Evolutionary conservation across 2,888 invertebrate genomes (phyloP), one percentile per base, ranked within the genome.

Genomic region (Lochmaea crataegi): DNA sequence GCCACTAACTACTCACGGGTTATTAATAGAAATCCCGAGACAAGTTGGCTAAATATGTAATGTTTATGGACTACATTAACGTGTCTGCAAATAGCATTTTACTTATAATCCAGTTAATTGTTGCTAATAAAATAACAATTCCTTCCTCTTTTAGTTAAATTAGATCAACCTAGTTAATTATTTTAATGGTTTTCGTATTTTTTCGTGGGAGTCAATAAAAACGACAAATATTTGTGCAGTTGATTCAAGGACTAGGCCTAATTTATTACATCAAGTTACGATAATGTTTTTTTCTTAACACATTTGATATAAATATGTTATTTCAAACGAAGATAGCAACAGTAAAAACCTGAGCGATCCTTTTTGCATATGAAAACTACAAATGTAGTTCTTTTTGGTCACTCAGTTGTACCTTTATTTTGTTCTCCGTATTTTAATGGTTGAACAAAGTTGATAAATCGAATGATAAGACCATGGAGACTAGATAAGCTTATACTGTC

Each of bases 101-200:
- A n/a, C 42, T 57, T 42, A 22, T 56, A 16, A 45, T n/a, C 32
- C 16, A 22, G 38, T 14, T 14, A 56, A 56, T 66, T 66, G 7
- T 18, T 66, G 4, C 56, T 42, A 58, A 57, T 41, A 26, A 67
- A 42, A 63, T 16, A 42, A 16, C 3, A 42, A 7, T 32, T 32
- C 32, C 7, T 42, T 42, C 38, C 41, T 16, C 42, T 18, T 18
- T 12, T 42, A 18, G 16, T 57, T 42, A 57, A 67, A 67, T 58
- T 67, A 58, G 22, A 45, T 11, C 58, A 51, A n/a, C 22, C 22
- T 10, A 58, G 14, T 67, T 67, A 45, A 45, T 58, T 58, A 32
- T 26, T n/a, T 57, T 67, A 58, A 67, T 67, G 58, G 67, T 22
- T 42, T 26, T 67, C 16, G 42, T 42, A 4, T 2, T 10, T 12